Base-by-base conservation (phyloP, 2,888 invertebrate genomes). In the Eupsilia transversa region DNA sequence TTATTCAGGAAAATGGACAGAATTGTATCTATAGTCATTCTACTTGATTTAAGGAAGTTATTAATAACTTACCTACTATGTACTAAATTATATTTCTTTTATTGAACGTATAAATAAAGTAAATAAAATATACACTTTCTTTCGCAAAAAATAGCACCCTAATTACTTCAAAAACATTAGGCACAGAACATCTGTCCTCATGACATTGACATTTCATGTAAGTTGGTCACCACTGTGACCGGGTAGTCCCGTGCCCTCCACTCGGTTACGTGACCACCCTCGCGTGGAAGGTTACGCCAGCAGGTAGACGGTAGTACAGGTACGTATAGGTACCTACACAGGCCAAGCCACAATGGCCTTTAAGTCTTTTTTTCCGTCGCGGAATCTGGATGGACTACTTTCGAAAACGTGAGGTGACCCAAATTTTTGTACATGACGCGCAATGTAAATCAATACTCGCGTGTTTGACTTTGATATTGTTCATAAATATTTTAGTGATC, bases 381-480 rank as follows among this genome's bases (percentile, higher is more conserved):
- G 92, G 92, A 92, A 94, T 93, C 95, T 94, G 91, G 94, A 94
- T 94, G 93, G 91, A 94, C 94, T 93, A 94, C 95, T 95, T 95
- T 95, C 95, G 90, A 94, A 95, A 93, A 89, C 89, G 84, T 87
- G 88, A 82, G 85, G 86, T 92, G 93, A 94, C 94, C 94, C 87
- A 93, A 94, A 93, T 94, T 87, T 85, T 75, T 83, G 81, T 69
- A 49, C 43, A 80, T 75, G 83, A 77, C 84, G 82, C 66, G 82
- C 72, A 84, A 88, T 86, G 85, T 90, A 86, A 89, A 86, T 88
- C 88, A 87, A 87, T 89, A 85, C 82, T 64, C n/a, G 61, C 54
- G 46, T 74, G 65, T 72, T 82, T 75, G 75, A 74, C 80, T 84
- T 86, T 82, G 80, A 83, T 85, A 83, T 79, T 83, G 63, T 82